phyloP scores from a whole-genome alignment of 2,797 vertebrate genomes.

The Acrocephalus scirpaceus region DNA sequence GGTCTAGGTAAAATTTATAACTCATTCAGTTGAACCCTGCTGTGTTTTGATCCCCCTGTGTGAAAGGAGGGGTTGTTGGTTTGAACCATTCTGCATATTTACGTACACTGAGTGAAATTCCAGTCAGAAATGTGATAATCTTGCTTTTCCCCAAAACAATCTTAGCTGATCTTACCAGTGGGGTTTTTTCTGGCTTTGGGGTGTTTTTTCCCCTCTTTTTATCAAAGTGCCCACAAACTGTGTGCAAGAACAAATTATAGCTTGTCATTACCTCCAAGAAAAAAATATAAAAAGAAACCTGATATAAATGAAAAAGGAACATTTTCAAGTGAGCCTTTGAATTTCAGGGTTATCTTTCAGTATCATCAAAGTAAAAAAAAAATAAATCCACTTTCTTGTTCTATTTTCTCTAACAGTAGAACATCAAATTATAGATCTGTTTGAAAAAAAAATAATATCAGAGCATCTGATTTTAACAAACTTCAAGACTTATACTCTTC shows the following conservation, averaged over 20 bases:
- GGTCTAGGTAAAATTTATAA: background rate
- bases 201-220: background rate
- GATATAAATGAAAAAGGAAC: background rate
- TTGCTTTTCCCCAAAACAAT: background rate
- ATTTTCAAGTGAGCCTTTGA: constrained; percentile 5
- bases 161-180: background rate
- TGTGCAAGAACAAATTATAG: background rate
- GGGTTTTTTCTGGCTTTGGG: background rate
- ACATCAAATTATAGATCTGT: background rate
- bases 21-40: background rate
- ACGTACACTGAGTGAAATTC: background rate
- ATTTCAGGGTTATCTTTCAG: background rate
- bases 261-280: background rate
- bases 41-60: background rate
- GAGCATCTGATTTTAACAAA: background rate
- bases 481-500: background rate
- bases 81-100: background rate
- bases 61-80: background rate
- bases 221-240: background rate
- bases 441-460: background rate
- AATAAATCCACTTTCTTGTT: background rate
- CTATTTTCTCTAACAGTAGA: background rate
- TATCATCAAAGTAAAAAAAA: background rate
- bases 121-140: background rate
- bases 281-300: background rate